Percentiles rank a stretch among this genome's conserved stretches.
phyloP scores from a whole-genome alignment of 2,888 invertebrate species.

The Electrophaes corylata region DNA sequence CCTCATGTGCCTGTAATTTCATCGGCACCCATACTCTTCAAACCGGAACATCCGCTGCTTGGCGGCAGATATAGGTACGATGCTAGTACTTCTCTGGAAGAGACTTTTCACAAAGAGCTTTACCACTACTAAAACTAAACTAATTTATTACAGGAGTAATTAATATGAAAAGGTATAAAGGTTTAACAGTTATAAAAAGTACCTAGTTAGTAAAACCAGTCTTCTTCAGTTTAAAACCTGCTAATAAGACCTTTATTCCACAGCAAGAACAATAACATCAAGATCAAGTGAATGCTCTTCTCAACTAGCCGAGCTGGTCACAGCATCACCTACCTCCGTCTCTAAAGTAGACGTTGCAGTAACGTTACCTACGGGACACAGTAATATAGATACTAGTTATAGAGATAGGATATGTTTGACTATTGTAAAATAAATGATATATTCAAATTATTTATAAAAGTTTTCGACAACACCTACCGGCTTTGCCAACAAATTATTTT shows the following conservation, averaged over 20 bases:
- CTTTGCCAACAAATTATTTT: not conserved
- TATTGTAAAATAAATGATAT: conserved; percentile 65
- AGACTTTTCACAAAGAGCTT: too few species aligned
- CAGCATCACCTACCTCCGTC: conserved; percentile 63
- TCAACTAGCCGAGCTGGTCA: conserved; percentile 68
- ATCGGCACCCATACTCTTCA: too few species aligned
- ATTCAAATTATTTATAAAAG: not conserved
- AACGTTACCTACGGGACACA: conserved; percentile 63
- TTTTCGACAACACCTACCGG: not conserved
- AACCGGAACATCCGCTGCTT: too few species aligned
- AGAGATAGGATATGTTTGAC: conserved; percentile 77
- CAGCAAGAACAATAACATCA: conserved; percentile 78
- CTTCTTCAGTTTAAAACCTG: conserved; percentile 20
- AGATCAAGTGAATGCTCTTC: conserved; percentile 77
- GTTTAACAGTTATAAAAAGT: too few species aligned
- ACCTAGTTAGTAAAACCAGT: not conserved
- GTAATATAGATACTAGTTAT: conserved; percentile 65
- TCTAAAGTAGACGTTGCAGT: conserved; percentile 78
- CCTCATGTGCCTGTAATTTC: too few species aligned
- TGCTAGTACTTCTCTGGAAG: too few species aligned
- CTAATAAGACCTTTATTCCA: conserved; percentile 25
- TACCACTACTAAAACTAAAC: too few species aligned
- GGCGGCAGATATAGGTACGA: too few species aligned
- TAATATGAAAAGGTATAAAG: too few species aligned
- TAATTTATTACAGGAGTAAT: too few species aligned